A percentile compares a stretch with the other conserved stretches of the same genome.
Conservation (phyloP, 2,888 invertebrate genomes). For the Nomada ferruginata region DNA sequence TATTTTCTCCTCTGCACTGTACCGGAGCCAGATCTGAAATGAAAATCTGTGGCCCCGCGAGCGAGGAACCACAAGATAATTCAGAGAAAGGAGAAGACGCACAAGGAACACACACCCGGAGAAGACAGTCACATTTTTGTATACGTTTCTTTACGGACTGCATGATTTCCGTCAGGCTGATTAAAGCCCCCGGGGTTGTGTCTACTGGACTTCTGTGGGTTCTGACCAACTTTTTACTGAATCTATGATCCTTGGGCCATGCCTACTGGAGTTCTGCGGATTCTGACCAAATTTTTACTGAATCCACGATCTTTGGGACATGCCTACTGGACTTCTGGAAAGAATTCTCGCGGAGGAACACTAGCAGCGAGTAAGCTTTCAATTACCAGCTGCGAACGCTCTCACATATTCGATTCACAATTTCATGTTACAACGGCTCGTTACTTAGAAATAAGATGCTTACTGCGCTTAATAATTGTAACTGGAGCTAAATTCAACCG, state of each 20-base stretch:
- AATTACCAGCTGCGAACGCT: constrained; percentile 26
- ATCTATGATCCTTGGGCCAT: too few relatives aligned
- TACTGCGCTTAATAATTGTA: constrained; percentile 27
- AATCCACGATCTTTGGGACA: not conserved
- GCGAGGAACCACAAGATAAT: constrained; percentile 70
- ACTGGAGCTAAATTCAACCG: constrained; percentile 19
- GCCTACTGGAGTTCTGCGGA: too few relatives aligned
- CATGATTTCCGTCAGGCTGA: constrained; percentile 42
- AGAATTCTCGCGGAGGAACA: too few relatives aligned
- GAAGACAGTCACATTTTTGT: not conserved
- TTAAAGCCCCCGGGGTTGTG: constrained; percentile 56
- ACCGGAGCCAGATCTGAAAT: constrained; percentile 78
- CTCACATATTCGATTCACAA: constrained; percentile 40
- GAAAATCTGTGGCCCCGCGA: constrained; percentile 77
- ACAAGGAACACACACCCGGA: too few relatives aligned
- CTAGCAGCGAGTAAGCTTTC: not conserved
- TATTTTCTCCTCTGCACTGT: constrained; percentile 68
- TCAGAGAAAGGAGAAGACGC: constrained; percentile 43
- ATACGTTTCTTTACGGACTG: too few relatives aligned
- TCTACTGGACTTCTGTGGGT: too few relatives aligned
- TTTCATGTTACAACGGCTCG: constrained; percentile 13
- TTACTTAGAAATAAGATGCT: not conserved
- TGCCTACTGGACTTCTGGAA: too few relatives aligned
- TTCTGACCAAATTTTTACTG: constrained; percentile 14
- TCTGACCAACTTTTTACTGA: too few relatives aligned